Evolutionary conservation across 2,113 vertebrate species (phyloP), one percentile per base, ranked within the genome.

Genomic region (Xenopus laevis): DNA sequence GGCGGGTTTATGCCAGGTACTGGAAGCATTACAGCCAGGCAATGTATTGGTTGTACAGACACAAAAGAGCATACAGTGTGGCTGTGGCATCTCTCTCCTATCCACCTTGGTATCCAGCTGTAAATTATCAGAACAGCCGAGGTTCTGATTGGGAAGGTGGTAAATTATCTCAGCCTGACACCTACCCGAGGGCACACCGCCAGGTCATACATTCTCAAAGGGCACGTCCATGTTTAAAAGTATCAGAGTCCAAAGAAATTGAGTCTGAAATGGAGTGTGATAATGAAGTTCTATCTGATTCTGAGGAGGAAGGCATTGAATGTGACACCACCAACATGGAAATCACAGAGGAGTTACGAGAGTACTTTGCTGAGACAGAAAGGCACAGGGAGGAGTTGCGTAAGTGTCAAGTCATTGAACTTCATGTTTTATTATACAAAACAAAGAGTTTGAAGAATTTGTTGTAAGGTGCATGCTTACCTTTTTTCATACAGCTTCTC

Each of bases 271-370:
- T 44, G 13, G 68, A 73, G 21, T 55, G 30, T 0, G 46, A 79
- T 20, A 62, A 75, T 9, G 84, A 87, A 1, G 69, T 71, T 0
- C 83, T 81, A 6, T 81, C 71, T 0, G 89, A 91, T 76, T 87
- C 88, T 0, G 88, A 85, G 0, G 53, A n/a, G 0, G 88, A 82
- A 7, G 76, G 79, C 33, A 86, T 97, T 13, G 96, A 95, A 47
- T 98, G 89, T 12, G 94, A 98, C 16, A 79, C 98, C 79, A 96
- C 90, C 85, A 93, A 95, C 84, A 97, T 98, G 96, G 95, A 95
- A 78, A 99, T 99, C 87, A 98, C 93, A 0, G 92, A 98, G 16
- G 97, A 99, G 79, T 92, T 99, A 13, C 93, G 96, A 9, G 86
- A 98, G 81, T 99, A 93, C 83, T 99, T 99, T 55, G 94, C 92